Evolutionary conservation across 2,113 vertebrate genomes (phyloP).

Genomic region (Drymodes brunneopygia): DNA sequence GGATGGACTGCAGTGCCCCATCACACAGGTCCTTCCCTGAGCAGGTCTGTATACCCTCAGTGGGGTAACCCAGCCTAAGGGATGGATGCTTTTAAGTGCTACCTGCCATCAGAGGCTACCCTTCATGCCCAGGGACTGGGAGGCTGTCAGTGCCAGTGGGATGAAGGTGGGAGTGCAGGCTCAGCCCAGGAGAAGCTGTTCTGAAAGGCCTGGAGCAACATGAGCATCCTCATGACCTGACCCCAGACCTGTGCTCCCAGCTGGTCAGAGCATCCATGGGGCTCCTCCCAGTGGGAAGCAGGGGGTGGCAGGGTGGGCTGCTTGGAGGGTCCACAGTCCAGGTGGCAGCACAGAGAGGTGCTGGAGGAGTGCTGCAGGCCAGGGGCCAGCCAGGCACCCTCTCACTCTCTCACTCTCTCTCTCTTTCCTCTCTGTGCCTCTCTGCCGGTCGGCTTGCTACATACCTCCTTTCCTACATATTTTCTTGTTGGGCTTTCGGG

Average conservation of each 20-base stretch:
- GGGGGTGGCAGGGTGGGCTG: background rate
- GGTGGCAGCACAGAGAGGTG: conserved; percentile 27
- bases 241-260: background rate
- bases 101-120: background rate
- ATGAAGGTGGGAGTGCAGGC: background rate
- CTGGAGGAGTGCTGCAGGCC: background rate
- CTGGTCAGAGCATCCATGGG: fast-evolving
- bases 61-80: background rate
- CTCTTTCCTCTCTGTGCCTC: conserved; percentile 78
- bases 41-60: fast-evolving
- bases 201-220: conserved; percentile 7
- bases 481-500: conserved; percentile 99
- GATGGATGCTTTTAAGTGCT: background rate
- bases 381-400: conserved; percentile 33
- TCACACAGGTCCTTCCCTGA: background rate
- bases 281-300: background rate
- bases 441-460: conserved; percentile 84
- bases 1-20: background rate
- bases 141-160: background rate
- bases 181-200: background rate
- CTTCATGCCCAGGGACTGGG: background rate
- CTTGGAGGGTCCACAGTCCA: background rate
- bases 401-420: conserved; percentile 71
- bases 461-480: conserved; percentile 99
- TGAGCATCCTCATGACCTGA: background rate